Percentiles rank a stretch among this genome's conserved stretches.
phyloP scores from a whole-genome alignment of 2,797 vertebrate species.

The Enteromius viviparus region DNA sequence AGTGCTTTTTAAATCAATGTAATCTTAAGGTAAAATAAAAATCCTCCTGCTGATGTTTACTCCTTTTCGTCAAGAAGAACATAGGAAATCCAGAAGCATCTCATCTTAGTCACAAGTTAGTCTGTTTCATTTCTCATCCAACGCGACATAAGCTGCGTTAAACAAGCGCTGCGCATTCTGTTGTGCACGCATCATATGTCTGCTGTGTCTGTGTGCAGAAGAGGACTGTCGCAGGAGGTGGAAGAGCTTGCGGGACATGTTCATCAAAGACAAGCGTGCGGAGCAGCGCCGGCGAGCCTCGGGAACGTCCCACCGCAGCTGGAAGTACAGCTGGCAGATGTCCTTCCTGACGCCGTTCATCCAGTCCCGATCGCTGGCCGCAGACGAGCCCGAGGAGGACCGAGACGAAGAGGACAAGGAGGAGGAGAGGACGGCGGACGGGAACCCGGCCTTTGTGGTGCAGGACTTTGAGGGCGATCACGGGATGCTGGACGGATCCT shows the following conservation, averaged over 20 bases:
- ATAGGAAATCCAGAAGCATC: too few species aligned
- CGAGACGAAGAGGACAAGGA: slow-evolving; percentile 50
- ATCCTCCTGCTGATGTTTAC: too few species aligned
- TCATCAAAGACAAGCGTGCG: slow-evolving; percentile 55
- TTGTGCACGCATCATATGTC: too few species aligned
- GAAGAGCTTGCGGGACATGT: slow-evolving; percentile 60
- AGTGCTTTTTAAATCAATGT: too few species aligned
- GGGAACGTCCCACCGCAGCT: slow-evolving; percentile 53
- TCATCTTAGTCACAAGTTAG: too few species aligned
- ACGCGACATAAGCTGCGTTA: too few species aligned
- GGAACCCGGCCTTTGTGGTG: slow-evolving; percentile 43
- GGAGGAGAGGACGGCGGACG: slow-evolving; percentile 37
- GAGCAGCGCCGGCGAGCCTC: slow-evolving; percentile 52
- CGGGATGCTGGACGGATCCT: slow-evolving; percentile 39
- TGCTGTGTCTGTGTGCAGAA: slow-evolving; percentile 18
- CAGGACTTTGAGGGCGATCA: slow-evolving; percentile 58
- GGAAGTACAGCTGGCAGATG: slow-evolving; percentile 60
- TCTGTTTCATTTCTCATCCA: too few species aligned
- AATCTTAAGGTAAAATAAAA: too few species aligned
- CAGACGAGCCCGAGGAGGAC: slow-evolving; percentile 51
- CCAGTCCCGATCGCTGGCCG: slow-evolving; percentile 39
- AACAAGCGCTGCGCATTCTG: too few species aligned
- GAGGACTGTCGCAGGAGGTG: slow-evolving; percentile 57
- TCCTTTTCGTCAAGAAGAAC: too few species aligned
- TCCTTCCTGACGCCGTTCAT: slow-evolving; percentile 60